phyloP scores from a whole-genome alignment of 2,797 vertebrate species.

The Pampus argenteus region DNA sequence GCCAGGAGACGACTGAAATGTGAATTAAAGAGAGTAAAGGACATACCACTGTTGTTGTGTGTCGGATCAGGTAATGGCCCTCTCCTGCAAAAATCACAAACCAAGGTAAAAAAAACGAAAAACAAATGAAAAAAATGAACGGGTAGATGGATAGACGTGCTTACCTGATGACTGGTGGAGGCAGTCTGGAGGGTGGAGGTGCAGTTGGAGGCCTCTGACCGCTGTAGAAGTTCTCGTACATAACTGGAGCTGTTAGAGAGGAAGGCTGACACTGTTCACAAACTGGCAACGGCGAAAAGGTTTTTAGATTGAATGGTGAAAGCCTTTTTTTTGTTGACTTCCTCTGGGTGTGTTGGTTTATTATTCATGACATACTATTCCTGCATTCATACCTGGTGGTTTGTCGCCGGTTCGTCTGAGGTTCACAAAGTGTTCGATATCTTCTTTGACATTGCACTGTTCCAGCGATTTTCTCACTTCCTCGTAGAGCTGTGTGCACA shows the following conservation, averaged over 20 bases:
- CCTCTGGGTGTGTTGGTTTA: background rate
- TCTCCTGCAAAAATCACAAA: slow-evolving; percentile 82
- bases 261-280: background rate
- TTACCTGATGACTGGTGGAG: slow-evolving; percentile 73
- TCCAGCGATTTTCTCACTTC: slow-evolving; percentile 94
- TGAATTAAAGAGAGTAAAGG: background rate
- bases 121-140: background rate
- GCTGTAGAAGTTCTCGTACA: slow-evolving; percentile 95
- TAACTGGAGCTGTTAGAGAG: slow-evolving; percentile 83
- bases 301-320: background rate
- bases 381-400: slow-evolving; percentile 87
- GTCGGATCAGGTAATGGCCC: slow-evolving; percentile 83
- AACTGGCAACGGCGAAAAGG: background rate
- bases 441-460: slow-evolving; percentile 91
- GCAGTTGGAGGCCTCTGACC: slow-evolving; percentile 78
- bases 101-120: slow-evolving; percentile 18
- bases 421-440: slow-evolving; percentile 92
- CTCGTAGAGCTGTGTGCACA: slow-evolving; percentile 89
- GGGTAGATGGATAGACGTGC: background rate
- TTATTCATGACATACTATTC: background rate
- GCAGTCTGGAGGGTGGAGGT: slow-evolving; percentile 33
- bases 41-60: slow-evolving; percentile 78
- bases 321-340: background rate
- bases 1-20: too few relatives aligned
- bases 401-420: slow-evolving; percentile 88